Percentiles rank a stretch among this genome's conserved stretches.
These are phyloP conservation scores for Threskiornis aethiopicus DNA, from an alignment of 2,797 vertebrate genomes.

Conservation along the genomic window DNA sequence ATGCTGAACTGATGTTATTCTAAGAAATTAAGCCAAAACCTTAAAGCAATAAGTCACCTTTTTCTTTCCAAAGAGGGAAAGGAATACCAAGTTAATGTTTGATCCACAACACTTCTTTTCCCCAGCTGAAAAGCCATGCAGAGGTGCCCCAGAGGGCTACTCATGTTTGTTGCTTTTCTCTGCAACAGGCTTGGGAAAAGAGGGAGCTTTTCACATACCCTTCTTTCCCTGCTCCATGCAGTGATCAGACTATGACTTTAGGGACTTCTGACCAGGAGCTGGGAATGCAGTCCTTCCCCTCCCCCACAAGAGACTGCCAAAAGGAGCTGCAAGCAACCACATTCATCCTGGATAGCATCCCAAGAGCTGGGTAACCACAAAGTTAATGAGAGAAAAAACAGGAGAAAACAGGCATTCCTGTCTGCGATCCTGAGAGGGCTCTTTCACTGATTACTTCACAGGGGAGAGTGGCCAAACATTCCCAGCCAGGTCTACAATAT, in stretches of 20 bases:
- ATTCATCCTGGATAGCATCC: background rate
- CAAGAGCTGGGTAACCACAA: slow-evolving; percentile 13
- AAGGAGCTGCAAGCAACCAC: background rate
- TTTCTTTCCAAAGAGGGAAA: background rate
- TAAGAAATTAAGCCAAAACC: background rate
- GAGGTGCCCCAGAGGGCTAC: background rate
- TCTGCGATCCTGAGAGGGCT: background rate
- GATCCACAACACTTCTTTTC: background rate
- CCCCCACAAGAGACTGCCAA: background rate
- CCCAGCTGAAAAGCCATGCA: background rate
- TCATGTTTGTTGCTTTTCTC: background rate
- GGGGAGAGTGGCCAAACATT: background rate
- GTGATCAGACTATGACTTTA: background rate
- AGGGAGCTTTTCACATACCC: background rate
- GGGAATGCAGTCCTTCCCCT: background rate
- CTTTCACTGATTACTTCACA: background rate
- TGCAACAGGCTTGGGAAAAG: background rate
- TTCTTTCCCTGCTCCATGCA: background rate
- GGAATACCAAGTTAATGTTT: background rate
- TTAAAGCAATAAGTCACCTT: background rate
- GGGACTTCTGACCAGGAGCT: background rate
- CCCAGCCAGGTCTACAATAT: background rate
- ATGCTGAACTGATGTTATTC: background rate
- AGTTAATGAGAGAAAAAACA: background rate
- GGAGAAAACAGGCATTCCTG: background rate